Evolutionary conservation across 2,888 invertebrate genomes (phyloP).

Genomic region (Sinotaia quadrata): DNA sequence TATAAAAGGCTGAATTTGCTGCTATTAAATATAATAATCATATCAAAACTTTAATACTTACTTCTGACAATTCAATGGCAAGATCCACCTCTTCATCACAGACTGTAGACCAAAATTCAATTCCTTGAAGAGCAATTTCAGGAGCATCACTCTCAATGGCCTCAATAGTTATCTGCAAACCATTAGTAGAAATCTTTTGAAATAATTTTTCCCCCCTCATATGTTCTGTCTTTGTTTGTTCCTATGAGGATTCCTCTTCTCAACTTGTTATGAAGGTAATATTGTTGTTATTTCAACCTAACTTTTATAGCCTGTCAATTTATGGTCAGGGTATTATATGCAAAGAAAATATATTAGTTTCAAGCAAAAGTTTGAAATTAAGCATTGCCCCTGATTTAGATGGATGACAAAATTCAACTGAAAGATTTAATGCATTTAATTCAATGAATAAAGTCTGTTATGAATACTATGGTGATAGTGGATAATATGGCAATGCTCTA

Average conservation of each 20-base stretch:
- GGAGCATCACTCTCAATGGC: constrained; percentile 98
- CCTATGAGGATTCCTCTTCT: not conserved
- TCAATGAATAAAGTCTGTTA: too few relatives aligned
- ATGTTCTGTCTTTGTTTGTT: not conserved
- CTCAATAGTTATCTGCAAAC: constrained; percentile 88
- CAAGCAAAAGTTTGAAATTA: too few relatives aligned
- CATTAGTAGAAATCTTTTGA: not conserved
- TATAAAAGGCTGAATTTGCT: not conserved
- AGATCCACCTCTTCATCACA: constrained; percentile 98
- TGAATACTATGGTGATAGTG: too few relatives aligned
- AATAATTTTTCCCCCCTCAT: not conserved
- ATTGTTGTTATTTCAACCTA: too few relatives aligned
- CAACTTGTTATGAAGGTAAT: too few relatives aligned
- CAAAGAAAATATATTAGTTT: too few relatives aligned
- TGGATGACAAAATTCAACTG: too few relatives aligned
- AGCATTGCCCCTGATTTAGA: too few relatives aligned
- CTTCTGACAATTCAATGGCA: constrained; percentile 87
- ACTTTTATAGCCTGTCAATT: too few relatives aligned
- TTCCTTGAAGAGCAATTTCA: constrained; percentile 96
- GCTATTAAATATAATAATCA: not conserved
- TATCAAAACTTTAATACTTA: constrained; percentile 38
- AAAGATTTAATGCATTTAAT: too few relatives aligned
- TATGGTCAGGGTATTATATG: too few relatives aligned
- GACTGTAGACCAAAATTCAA: constrained; percentile 99
- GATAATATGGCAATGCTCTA: too few relatives aligned